Evolutionary conservation across 2,113 vertebrate species (phyloP), one percentile per base, ranked within the genome.

Genomic region (Craseonycteris thonglongyai): DNA sequence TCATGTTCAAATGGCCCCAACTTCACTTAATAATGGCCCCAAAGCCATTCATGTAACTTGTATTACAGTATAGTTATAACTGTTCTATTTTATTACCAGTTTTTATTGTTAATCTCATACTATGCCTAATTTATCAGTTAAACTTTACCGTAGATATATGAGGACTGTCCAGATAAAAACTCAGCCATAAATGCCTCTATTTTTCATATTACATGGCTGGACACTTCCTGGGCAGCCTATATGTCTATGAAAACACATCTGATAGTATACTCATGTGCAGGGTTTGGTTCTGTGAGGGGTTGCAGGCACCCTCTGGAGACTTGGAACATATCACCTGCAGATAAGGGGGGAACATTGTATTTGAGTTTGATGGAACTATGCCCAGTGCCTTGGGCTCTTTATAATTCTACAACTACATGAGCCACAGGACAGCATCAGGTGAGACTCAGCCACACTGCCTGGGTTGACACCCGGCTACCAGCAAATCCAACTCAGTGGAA

Each of bases 401-500:
- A 49, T 88, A 26, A 79, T 54, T 56, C 69, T 71, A 58, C 26
- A 38, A 8, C 61, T 82, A 51, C 91, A 28, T 18, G 42, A 76
- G 78, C 14, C 35, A 7, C 26, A 15, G 40, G n/a, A 1, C 12
- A 2, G 28, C 9, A 4, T 1, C 10, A 3, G 3, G n/a, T 6
- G 28, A 78, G 16, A 33, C 58, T 30, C 40, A 0, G 38, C 30
- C 71, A 10, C 40, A 4, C 26, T 12, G 33, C 51, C 87, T 49
- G 42, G 8, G 51, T 54, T 26, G 21, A 14, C 1, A 22, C 13
- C 61, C 18, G 16, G 16, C 38, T 35, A 6, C 75, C 74, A 14
- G 2, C n/a, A 82, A 15, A 49, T 18, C 45, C 91, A 84, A 6
- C 81, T 59, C 85, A 28, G 13, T 19, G 18, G 24, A 75, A 66